Evolutionary conservation across 1,140 invertebrate species (phyloP).

Genomic region (Thaumatotibia leucotreta): DNA sequence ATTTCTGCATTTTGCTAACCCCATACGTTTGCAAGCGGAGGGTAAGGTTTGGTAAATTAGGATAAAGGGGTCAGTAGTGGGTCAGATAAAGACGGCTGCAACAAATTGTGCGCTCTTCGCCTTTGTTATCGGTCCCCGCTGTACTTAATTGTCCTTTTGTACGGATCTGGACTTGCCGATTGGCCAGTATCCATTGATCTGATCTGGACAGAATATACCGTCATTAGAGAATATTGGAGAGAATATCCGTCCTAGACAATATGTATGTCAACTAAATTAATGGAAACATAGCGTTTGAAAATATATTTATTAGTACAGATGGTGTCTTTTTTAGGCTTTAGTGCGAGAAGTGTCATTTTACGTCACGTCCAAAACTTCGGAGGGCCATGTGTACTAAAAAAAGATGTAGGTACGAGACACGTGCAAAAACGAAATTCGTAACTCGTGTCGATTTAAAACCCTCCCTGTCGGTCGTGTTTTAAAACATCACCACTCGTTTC

Average conservation of each 20-base stretch:
- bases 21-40: constrained; percentile 28
- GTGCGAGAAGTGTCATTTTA: too few species aligned
- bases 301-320: background rate
- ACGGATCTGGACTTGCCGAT: constrained; percentile 46
- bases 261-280: background rate
- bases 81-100: constrained; percentile 70
- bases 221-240: constrained; percentile 21
- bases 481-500: too few species aligned
- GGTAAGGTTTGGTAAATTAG: constrained; percentile 59
- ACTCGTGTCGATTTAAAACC: too few species aligned
- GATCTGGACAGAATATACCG: constrained; percentile 42
- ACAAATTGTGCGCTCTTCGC: constrained; percentile 64
- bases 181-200: constrained; percentile 41
- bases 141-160: constrained; percentile 74
- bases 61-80: constrained; percentile 71
- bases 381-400: too few species aligned
- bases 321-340: too few species aligned
- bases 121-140: constrained; percentile 65
- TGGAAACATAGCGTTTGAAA: background rate
- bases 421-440: too few species aligned
- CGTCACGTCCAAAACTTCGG: too few species aligned
- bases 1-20: constrained; percentile 25
- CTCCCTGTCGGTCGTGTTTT: too few species aligned
- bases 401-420: too few species aligned
- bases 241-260: background rate